Evolutionary conservation across 1,140 invertebrate genomes (phyloP), one percentile per base, ranked within the genome.

Genomic region (Stratiolaelaps scimitus): DNA sequence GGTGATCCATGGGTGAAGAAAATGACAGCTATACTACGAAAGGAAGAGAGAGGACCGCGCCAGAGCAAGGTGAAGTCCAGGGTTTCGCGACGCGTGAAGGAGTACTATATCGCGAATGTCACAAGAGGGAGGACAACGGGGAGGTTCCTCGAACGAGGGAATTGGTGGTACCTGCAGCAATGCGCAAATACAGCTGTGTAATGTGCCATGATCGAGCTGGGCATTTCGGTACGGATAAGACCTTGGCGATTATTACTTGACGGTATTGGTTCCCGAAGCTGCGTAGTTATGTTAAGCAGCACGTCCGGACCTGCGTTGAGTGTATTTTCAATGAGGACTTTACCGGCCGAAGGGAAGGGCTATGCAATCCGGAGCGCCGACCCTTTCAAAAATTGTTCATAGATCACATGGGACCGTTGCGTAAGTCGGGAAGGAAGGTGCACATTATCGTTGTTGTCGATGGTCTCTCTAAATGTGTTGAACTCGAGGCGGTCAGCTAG

Each of bases 381-480:
- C n/a, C n/a, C n/a, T n/a, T n/a, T n/a, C n/a, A n/a, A n/a, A 15
- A 48, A 48, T 19, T 48, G 5, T 48, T 48, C 47, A 48, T 48
- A 4, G 47, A 48, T 28, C 47, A 48, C 15, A 48, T 48, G 4
- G 47, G 15, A 48, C 47, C 47, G 15, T 48, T 48, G 47, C 47
- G 4, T n/a, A n/a, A n/a, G n/a, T n/a, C n/a, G n/a, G n/a, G n/a
- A n/a, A n/a, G n/a, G n/a, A n/a, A n/a, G n/a, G n/a, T n/a, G n/a
- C n/a, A n/a, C n/a, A n/a, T n/a, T n/a, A n/a, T n/a, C n/a, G n/a
- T n/a, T n/a, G n/a, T 48, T 4, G 15, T 48, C 47, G 47, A 48
- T 48, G 47, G 47, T 19, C 28, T 48, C 7, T 23, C 47, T 4
- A 15, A 48, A 15, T 48, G 20, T 28, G 47, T 48, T 4, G 47